These are phyloP conservation scores for Butorides virescens DNA, from an alignment of 2,113 vertebrate genomes.

Conservation along the genomic window DNA sequence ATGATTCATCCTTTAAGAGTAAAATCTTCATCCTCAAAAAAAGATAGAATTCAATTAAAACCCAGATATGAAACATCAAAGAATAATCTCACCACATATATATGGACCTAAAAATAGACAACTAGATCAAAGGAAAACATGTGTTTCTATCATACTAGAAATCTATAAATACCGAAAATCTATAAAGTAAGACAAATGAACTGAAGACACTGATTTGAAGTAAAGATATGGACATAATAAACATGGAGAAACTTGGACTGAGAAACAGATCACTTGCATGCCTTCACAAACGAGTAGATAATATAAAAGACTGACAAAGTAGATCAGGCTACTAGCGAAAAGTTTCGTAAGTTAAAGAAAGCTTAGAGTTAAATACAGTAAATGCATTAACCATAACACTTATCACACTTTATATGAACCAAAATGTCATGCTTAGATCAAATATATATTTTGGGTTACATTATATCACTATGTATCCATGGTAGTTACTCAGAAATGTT, in stretches of 20 bases:
- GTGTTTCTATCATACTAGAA: not conserved
- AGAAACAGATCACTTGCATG: rapidly evolving
- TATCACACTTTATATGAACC: not conserved
- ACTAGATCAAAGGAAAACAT: not conserved
- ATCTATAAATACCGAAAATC: not conserved
- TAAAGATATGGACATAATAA: not conserved
- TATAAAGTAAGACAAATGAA: not conserved
- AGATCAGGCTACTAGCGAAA: not conserved
- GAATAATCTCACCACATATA: not conserved
- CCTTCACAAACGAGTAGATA: not conserved
- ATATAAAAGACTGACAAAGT: not conserved
- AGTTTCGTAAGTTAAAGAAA: not conserved
- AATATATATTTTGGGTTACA: not conserved
- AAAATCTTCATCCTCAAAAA: not conserved
- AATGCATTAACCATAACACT: not conserved
- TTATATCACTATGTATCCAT: not conserved
- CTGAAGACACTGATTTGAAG: not conserved
- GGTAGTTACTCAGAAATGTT: not conserved
- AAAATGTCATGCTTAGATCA: not conserved
- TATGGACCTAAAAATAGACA: not conserved
- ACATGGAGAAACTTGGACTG: not conserved
- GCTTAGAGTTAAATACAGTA: not conserved
- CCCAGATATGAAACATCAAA: conserved; percentile 10
- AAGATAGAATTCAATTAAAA: not conserved
- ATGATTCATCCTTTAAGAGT: not conserved